Conservation (phyloP, 2,888 invertebrate genomes). For the Platycheirus rosarum region DNA sequence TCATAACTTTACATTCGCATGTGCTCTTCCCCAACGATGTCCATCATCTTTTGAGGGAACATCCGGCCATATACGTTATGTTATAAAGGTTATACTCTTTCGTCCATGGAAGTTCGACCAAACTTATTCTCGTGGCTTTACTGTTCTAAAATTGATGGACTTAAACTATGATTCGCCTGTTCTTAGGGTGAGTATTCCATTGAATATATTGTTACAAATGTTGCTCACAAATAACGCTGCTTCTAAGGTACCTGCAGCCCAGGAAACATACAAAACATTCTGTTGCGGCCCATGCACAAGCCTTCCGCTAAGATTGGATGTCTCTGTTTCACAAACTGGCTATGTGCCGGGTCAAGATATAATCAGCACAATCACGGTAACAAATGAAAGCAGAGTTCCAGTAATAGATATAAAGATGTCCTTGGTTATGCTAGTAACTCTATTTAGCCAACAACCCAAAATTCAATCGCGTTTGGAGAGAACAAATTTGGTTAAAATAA, state of each 20-base stretch:
- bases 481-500: constrained; percentile 76
- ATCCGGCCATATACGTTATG: constrained; percentile 84
- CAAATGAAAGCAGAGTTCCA: constrained; percentile 84
- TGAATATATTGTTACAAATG: no score
- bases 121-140: constrained; percentile 87
- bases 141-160: constrained; percentile 90
- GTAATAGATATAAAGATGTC: constrained; percentile 79
- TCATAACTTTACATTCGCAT: constrained; percentile 83
- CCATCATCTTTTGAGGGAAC: constrained; percentile 84
- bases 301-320: constrained; percentile 77
- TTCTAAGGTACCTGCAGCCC: constrained; percentile 77
- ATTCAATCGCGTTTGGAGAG: constrained; percentile 75
- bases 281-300: constrained; percentile 79
- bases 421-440: constrained; percentile 77
- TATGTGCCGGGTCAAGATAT: constrained; percentile 80
- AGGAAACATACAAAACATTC: constrained; percentile 76
- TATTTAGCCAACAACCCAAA: constrained; percentile 76
- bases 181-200: constrained; percentile 66
- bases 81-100: constrained; percentile 87
- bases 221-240: background rate
- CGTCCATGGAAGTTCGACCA: constrained; percentile 92
- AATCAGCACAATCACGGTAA: constrained; percentile 82
- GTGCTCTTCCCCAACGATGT: constrained; percentile 82
- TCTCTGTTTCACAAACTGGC: constrained; percentile 79
- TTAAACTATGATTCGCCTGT: constrained; percentile 84